These are phyloP conservation scores for Lateolabrax maculatus DNA, from an alignment of 2,797 vertebrate species.

Conservation along the genomic window DNA sequence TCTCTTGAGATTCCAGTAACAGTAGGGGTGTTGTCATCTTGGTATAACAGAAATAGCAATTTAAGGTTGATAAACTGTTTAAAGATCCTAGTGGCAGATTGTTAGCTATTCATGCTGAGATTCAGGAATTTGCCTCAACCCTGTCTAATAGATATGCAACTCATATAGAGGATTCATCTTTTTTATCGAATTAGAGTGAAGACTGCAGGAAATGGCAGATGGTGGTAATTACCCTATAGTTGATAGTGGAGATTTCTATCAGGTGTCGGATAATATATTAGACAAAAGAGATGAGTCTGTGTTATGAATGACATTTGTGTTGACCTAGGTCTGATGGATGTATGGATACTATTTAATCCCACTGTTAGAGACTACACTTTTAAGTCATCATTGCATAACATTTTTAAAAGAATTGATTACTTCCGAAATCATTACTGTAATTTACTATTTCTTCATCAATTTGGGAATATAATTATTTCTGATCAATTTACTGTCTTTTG, in stretches of 20 bases:
- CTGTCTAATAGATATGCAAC: not conserved
- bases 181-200: not conserved
- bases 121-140: slow-evolving; percentile 12
- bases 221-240: not conserved
- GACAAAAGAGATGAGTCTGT: not conserved
- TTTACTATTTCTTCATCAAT: not conserved
- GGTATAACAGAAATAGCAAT: not conserved
- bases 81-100: not conserved
- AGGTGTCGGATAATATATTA: not conserved
- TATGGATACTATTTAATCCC: not conserved
- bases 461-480: not conserved
- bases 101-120: not conserved
- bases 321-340: not conserved
- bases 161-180: not conserved
- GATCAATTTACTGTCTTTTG: no score
- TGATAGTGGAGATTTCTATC: not conserved
- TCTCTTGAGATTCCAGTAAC: not conserved
- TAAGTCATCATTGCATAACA: no score
- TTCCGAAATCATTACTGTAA: not conserved
- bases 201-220: not conserved
- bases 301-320: not conserved
- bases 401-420: not conserved
- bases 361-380: not conserved
- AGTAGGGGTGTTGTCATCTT: not conserved
- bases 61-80: not conserved